Conservation (phyloP, 2,888 invertebrate species). For the Rhamphomyia laevipes region DNA sequence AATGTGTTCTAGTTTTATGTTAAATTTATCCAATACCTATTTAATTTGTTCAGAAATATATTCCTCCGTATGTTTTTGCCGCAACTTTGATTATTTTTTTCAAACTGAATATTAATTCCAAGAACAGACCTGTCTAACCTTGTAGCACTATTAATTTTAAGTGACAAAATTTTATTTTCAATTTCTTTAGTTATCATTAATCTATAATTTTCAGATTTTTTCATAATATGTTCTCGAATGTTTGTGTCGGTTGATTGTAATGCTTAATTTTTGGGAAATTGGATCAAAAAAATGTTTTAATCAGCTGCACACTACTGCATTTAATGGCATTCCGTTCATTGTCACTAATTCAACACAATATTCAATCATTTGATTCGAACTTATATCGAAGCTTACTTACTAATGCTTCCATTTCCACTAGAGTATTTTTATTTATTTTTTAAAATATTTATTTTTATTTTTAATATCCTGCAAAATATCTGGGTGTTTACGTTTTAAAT, state of each 20-base stretch:
- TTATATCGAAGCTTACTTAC: background rate
- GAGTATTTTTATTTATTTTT: background rate
- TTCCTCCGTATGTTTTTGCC: background rate
- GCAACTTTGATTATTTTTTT: background rate
- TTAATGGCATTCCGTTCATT: background rate
- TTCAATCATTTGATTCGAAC: background rate
- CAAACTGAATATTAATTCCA: slow-evolving; percentile 2
- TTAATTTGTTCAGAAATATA: background rate
- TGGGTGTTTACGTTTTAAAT: slow-evolving; percentile 3
- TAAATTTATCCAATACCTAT: background rate
- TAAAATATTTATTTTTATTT: background rate
- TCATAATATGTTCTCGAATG: background rate
- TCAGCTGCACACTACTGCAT: background rate
- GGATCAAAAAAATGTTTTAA: background rate
- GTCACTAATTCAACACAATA: slow-evolving; percentile 1
- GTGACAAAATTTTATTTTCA: background rate
- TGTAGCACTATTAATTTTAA: background rate
- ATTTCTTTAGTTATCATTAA: background rate
- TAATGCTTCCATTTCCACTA: background rate
- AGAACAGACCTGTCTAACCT: background rate
- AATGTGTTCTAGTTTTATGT: background rate
- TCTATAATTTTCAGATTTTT: background rate
- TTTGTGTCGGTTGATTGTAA: background rate
- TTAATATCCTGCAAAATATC: background rate
- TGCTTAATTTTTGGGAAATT: background rate